Conservation (phyloP, 2,888 invertebrate species). For the Pyrgus malvae region DNA sequence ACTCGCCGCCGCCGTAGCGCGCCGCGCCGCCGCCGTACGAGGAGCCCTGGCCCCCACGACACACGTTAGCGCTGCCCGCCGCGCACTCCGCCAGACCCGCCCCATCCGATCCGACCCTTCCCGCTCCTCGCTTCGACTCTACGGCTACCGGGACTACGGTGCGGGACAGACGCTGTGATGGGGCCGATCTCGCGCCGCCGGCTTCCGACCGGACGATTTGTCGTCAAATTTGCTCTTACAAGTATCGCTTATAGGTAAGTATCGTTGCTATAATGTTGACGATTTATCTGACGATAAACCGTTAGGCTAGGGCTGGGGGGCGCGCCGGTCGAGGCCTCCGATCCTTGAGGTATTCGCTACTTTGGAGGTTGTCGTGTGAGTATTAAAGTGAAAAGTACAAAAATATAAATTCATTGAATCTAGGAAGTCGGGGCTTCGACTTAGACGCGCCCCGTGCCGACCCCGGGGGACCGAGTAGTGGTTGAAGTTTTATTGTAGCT, state of each 20-base stretch:
- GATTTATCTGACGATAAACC: slow-evolving; percentile 35
- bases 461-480: slow-evolving; percentile 51
- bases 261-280: slow-evolving; percentile 3
- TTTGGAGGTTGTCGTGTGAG: slow-evolving; percentile 29
- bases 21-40: slow-evolving; percentile 77
- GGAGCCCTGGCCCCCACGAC: slow-evolving; percentile 61
- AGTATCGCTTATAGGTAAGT: slow-evolving; percentile 5
- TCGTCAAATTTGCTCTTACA: slow-evolving; percentile 32
- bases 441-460: slow-evolving; percentile 45
- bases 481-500: no score
- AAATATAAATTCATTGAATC: slow-evolving; percentile 46
- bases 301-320: slow-evolving; percentile 31
- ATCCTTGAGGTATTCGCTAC: slow-evolving; percentile 24
- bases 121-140: not conserved
- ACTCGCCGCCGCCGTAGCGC: slow-evolving; percentile 70
- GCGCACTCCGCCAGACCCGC: slow-evolving; percentile 15
- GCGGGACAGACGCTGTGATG: slow-evolving; percentile 7
- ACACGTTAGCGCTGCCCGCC: slow-evolving; percentile 26
- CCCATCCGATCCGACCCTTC: slow-evolving; percentile 2
- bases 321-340: slow-evolving; percentile 45
- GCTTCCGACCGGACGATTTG: slow-evolving; percentile 35
- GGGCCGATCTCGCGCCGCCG: slow-evolving; percentile 40
- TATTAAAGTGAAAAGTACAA: slow-evolving; percentile 41
- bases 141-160: not conserved
- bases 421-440: slow-evolving; percentile 47